A percentile compares a stretch with the other conserved stretches of the same genome.
phyloP scores from a whole-genome alignment of 2,888 invertebrate species.

The Parascotia fuliginaria region DNA sequence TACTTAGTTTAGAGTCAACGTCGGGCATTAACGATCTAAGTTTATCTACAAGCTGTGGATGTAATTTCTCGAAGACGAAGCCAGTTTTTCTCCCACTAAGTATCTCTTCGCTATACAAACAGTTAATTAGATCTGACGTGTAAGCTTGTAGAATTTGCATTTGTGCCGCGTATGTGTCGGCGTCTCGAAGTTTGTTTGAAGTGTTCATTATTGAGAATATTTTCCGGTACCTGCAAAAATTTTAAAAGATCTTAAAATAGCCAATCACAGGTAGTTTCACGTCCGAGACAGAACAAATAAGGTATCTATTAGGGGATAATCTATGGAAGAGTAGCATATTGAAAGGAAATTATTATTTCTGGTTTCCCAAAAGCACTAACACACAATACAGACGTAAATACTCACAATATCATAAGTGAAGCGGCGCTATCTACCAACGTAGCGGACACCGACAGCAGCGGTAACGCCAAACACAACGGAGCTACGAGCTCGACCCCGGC shows the following conservation, averaged over 20 bases:
- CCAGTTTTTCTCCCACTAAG: slow-evolving; percentile 57
- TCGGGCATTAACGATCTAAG: slow-evolving; percentile 61
- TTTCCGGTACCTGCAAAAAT: slow-evolving; percentile 64
- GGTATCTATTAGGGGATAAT: too few relatives aligned
- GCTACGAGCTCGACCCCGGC: slow-evolving; percentile 8
- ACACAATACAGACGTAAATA: too few relatives aligned
- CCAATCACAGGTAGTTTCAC: neutral
- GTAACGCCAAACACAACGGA: slow-evolving; percentile 45
- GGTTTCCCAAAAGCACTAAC: too few relatives aligned
- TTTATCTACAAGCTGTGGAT: slow-evolving; percentile 61
- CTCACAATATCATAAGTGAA: slow-evolving; percentile 63
- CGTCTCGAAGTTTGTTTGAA: slow-evolving; percentile 43
- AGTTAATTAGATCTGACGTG: slow-evolving; percentile 66
- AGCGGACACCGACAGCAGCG: slow-evolving; percentile 49
- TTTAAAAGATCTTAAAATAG: neutral
- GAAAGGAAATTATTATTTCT: too few relatives aligned
- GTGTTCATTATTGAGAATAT: slow-evolving; percentile 54
- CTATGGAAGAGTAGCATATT: too few relatives aligned
- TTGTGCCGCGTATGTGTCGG: slow-evolving; percentile 44
- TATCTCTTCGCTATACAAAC: slow-evolving; percentile 65
- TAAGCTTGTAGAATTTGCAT: slow-evolving; percentile 57
- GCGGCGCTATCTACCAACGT: slow-evolving; percentile 56
- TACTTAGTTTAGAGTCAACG: slow-evolving; percentile 61
- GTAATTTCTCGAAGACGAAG: slow-evolving; percentile 61
- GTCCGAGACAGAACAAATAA: too few relatives aligned